Evolutionary conservation across 2,797 vertebrate species (phyloP).

Genomic region (Salarias fasciatus): DNA sequence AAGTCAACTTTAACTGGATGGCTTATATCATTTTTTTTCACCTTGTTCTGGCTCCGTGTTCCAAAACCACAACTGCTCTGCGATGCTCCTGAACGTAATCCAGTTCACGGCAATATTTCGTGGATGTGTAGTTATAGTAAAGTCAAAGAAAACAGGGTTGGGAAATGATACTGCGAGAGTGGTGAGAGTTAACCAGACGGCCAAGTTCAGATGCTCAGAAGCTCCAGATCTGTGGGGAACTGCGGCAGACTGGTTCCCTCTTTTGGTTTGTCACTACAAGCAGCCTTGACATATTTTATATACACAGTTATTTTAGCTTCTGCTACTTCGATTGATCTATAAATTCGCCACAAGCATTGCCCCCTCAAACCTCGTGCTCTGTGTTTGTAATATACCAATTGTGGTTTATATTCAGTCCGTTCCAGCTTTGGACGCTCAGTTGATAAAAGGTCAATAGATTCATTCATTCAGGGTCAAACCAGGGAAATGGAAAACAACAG

Average conservation of each 20-base stretch:
- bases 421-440: too few relatives aligned
- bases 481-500: constrained; percentile 63
- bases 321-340: constrained; percentile 11
- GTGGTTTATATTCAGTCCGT: constrained; percentile 21
- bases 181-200: neutral
- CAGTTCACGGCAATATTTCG: neutral
- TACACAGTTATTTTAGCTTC: neutral
- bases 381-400: too few relatives aligned
- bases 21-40: neutral
- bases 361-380: too few relatives aligned
- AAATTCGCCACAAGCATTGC: neutral
- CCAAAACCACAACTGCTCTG: neutral
- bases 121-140: neutral
- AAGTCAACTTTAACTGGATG: constrained; percentile 6
- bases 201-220: neutral
- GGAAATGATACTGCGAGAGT: neutral
- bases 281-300: neutral
- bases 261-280: neutral
- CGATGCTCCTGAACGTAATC: neutral
- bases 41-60: neutral
- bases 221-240: neutral
- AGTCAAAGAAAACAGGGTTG: neutral
- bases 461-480: constrained; percentile 58
- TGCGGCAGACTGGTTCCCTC: neutral
- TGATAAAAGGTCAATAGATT: too few relatives aligned